Evolutionary conservation across 2,113 vertebrate species (phyloP).

Genomic region (Tachuris rubrigastra): DNA sequence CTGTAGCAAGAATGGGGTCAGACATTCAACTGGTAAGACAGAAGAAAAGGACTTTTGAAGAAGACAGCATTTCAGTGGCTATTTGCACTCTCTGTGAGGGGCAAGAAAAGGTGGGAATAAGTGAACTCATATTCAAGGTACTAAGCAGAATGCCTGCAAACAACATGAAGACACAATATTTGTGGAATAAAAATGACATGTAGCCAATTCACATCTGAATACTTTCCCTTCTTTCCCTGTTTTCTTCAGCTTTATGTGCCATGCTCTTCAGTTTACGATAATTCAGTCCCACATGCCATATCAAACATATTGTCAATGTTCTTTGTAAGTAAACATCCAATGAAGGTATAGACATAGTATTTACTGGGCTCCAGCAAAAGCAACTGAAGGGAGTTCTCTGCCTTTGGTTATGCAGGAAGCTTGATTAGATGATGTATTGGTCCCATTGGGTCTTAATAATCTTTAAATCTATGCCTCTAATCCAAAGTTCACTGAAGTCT

Average conservation of each 20-base stretch:
- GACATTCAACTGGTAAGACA: background rate
- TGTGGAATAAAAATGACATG: background rate
- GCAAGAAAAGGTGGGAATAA: background rate
- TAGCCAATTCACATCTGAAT: background rate
- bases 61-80: background rate
- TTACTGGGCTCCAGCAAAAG: background rate
- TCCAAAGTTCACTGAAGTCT: background rate
- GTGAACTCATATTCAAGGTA: background rate
- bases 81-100: background rate
- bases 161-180: background rate
- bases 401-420: background rate
- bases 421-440: background rate
- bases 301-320: background rate
- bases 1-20: background rate
- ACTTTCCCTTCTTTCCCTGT: background rate
- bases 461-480: conserved; percentile 10
- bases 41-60: background rate
- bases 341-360: background rate
- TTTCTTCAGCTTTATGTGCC: background rate
- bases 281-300: background rate
- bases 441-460: background rate
- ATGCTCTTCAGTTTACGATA: background rate
- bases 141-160: background rate
- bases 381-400: background rate
- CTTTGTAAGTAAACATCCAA: background rate